phyloP scores from a whole-genome alignment of 2,113 vertebrate species.

The Pomatostomus ruficeps region DNA sequence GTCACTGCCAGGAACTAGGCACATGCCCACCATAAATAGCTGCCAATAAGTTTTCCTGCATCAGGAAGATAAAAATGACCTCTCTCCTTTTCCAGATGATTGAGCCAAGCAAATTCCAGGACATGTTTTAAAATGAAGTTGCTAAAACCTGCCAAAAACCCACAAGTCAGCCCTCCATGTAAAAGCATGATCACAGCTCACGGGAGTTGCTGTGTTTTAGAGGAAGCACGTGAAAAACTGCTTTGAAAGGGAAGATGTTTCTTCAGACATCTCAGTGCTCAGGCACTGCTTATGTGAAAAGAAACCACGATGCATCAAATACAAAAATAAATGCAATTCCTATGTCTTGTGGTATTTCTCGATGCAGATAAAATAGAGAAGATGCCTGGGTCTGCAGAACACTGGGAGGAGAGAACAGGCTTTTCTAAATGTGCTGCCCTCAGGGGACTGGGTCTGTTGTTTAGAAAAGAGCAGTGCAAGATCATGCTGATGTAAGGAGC shows the following conservation, averaged over 20 bases:
- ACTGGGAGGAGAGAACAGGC: background rate
- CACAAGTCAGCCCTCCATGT: background rate
- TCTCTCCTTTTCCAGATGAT: background rate
- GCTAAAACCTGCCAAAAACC: background rate
- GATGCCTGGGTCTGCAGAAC: background rate
- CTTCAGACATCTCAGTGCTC: background rate
- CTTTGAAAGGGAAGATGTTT: background rate
- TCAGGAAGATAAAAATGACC: background rate
- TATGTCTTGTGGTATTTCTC: background rate
- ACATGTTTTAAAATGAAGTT: background rate
- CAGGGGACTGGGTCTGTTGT: background rate
- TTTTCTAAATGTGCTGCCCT: conserved; percentile 24
- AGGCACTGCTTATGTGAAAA: background rate
- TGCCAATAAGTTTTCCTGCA: background rate
- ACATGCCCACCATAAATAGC: background rate
- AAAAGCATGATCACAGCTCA: background rate
- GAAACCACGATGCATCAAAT: background rate
- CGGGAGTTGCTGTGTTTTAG: background rate
- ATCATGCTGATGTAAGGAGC: conserved; percentile 22
- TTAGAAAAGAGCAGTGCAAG: conserved; percentile 6
- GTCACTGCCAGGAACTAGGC: background rate
- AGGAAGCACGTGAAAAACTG: background rate
- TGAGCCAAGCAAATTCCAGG: background rate
- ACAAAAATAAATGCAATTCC: background rate
- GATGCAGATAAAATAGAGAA: background rate